Evolutionary conservation across 2,888 invertebrate species (phyloP), one percentile per base, ranked within the genome.

Genomic region (Drosophila macrothrix): DNA sequence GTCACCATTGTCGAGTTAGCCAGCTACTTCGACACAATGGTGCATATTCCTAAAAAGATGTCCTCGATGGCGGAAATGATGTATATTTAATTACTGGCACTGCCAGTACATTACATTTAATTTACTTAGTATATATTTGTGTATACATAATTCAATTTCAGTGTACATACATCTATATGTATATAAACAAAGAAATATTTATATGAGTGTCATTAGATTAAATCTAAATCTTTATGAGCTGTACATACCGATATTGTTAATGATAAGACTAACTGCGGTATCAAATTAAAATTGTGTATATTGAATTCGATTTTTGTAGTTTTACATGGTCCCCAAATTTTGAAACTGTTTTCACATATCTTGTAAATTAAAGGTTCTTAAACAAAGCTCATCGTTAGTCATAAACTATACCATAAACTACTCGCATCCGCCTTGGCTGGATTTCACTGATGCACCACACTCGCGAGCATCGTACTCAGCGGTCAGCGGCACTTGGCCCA

Each of bases 31-130:
- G 98, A 99, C 94, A 97, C 98, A 76, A 96, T 97, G 94, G 97
- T 98, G 82, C 97, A 98, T 94, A 98, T 99, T 94, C 98, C 98
- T 81, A 98, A 98, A 94, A 98, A 99, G 93, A 99, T 99, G 98
- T 98, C 98, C 56, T 96, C 96, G 68, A 98, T 98, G 98, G 98
- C 98, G 71, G 98, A 98, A 94, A 98, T 98, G 98, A 99, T 98
- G 98, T 99, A 99, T 93, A 98, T 98, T 94, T 97, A 95, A 95
- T 50, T 22, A 33, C 55, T 60, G 60, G 22, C 75, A 35, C 46
- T 64, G 56, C 35, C 46, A 49, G n/a, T n/a, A 37, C 16, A n/a
- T 58, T 46, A 55, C 28, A 70, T 14, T 37, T 56, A 43, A 59
- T 54, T 52, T 19, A 53, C 52, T n/a, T 28, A 35, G 39, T 29